Evolutionary conservation across 23 tunicate genomes (phyloP).

Genomic region (Trididemnum clinides): DNA sequence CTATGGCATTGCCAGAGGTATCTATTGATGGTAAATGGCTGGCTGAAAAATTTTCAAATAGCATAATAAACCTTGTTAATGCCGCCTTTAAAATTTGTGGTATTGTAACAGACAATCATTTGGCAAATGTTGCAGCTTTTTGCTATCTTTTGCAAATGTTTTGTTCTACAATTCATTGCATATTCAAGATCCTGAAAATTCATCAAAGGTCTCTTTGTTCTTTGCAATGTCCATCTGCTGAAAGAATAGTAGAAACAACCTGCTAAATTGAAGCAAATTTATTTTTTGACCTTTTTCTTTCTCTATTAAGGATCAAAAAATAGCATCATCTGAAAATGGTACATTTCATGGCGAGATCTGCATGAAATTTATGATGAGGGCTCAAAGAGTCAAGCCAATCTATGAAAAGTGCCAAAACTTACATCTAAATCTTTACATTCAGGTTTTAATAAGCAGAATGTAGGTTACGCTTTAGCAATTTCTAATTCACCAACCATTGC

Average conservation of each 20-base stretch:
- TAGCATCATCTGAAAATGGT: background rate
- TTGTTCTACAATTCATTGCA: background rate
- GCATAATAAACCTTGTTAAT: background rate
- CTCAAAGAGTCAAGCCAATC: background rate
- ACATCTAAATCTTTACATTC: constrained; percentile 12
- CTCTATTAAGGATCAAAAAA: background rate
- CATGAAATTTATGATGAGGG: background rate
- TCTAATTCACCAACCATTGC: constrained; percentile 18
- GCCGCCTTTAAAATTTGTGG: background rate
- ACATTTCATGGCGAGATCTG: background rate
- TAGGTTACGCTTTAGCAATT: constrained; percentile 4
- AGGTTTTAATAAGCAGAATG: constrained; percentile 13
- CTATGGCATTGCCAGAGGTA: background rate
- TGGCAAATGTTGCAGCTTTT: background rate
- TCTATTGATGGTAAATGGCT: background rate
- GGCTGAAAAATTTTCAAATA: background rate
- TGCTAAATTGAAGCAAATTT: background rate
- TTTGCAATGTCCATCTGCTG: background rate
- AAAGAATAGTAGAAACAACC: constrained; percentile 1
- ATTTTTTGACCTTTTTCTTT: constrained; percentile 1
- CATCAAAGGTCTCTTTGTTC: background rate
- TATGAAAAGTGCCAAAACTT: background rate
- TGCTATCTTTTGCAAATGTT: background rate
- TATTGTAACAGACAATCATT: constrained; percentile 3
- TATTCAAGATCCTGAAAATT: background rate